Base-by-base conservation (phyloP, 2,888 invertebrate genomes). In the Aphidius colemani region DNA sequence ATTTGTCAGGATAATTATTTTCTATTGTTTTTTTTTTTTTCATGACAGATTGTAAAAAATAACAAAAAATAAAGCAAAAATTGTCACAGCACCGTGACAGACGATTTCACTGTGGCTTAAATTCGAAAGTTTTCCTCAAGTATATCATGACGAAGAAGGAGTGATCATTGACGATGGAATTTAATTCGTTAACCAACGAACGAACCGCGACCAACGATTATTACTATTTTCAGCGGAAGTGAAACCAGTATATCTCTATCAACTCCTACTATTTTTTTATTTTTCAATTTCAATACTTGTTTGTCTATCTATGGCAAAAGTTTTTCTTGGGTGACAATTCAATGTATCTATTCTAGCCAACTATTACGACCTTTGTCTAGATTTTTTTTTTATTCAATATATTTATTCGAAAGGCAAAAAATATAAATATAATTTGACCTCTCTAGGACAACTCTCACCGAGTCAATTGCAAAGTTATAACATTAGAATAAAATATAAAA, bases 81-180 rank as follows among this genome's bases (percentile, higher is more conserved):
- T 7, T 30, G 30, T 30, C 30, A 13, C 55, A 55, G 44, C 8
- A 44, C 74, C 76, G 67, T 73, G 77, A 75, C 73, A 74, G 72
- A 71, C 72, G 72, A 73, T 75, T 75, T 74, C 71, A 72, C 70
- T 68, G 46, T 30, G 48, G 45, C 53, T 57, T 30, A 63, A 72
- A 77, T 75, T 76, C 70, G 77, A 78, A 77, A 77, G 76, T 75
- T 65, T 46, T 30, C 40, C 43, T 11, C 6, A 41, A 61, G n/a
- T 13, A 18, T 51, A 53, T 11, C 39, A 43, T 51, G 43, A 18
- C 44, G 45, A 40, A 30, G 46, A 46, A 46, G 13, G 13, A 45
- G 45, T 45, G 30, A 57, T 40, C 57, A 57, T 30, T 57, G 57
- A 30, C 51, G 43, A 61, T 49, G 61, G 67, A 72, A 72, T 74